phyloP scores from a whole-genome alignment of 2,888 invertebrate genomes.

The Lasioglossum leucozonium region DNA sequence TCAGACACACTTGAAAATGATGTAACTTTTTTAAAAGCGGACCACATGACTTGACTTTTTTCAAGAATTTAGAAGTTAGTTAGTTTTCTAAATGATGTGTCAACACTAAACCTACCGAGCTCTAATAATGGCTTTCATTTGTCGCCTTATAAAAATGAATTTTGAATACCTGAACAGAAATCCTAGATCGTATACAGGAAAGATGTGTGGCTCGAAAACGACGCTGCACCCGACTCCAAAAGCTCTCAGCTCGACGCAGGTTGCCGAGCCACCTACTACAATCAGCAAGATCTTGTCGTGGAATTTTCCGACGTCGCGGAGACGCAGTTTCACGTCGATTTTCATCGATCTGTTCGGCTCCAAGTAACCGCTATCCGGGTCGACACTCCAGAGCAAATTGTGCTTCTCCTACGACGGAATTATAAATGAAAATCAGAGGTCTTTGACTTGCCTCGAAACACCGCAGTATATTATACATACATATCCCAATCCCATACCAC shows the following conservation, averaged over 20 bases:
- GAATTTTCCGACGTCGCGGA: constrained; percentile 81
- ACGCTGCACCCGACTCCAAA: constrained; percentile 89
- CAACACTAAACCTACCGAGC: too few species aligned
- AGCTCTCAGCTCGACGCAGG: constrained; percentile 85
- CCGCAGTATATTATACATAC: too few species aligned
- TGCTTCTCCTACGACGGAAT: constrained; percentile 48
- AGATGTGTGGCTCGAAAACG: constrained; percentile 87
- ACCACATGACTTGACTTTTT: too few species aligned
- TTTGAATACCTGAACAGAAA: constrained; percentile 88
- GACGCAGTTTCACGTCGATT: constrained; percentile 79
- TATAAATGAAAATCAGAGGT: not conserved
- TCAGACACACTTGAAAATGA: too few species aligned
- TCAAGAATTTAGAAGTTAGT: too few species aligned
- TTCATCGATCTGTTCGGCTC: constrained; percentile 76
- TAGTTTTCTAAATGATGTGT: too few species aligned
- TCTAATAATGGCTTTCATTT: too few species aligned
- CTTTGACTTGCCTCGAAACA: not conserved
- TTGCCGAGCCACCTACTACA: constrained; percentile 83
- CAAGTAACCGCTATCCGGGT: constrained; percentile 75
- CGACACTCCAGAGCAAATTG: constrained; percentile 73
- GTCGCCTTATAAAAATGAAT: too few species aligned
- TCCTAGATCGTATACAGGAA: constrained; percentile 87
- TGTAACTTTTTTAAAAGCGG: too few species aligned
- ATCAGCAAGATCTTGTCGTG: constrained; percentile 79
- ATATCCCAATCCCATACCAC: too few species aligned